These are phyloP conservation scores for Drosophila pegasa DNA, from an alignment of 2,888 invertebrate genomes.

Conservation along the genomic window DNA sequence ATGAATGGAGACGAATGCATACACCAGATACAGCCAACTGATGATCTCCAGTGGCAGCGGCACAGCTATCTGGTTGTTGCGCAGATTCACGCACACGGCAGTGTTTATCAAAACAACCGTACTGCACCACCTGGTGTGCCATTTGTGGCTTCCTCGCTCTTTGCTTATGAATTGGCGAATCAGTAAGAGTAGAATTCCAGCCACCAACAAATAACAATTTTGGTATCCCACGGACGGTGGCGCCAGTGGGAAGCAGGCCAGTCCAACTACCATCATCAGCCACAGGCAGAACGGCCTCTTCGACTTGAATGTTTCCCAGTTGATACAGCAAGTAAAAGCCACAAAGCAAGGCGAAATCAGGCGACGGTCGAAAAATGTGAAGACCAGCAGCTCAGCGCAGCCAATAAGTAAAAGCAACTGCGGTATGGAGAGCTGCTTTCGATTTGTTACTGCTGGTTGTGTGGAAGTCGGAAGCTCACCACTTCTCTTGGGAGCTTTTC, in stretches of 20 bases:
- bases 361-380: conserved; percentile 80
- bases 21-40: conserved; percentile 87
- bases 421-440: conserved; percentile 5
- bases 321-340: conserved; percentile 66
- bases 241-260: conserved; percentile 92
- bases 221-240: conserved; percentile 85
- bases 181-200: conserved; percentile 65
- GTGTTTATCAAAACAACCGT: conserved; percentile 66
- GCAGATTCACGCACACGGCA: conserved; percentile 69
- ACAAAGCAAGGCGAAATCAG: conserved; percentile 79
- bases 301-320: conserved; percentile 52
- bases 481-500: conserved; percentile 14
- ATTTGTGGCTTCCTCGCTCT: conserved; percentile 30
- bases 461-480: conserved; percentile 1
- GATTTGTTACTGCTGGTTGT: not conserved
- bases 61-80: conserved; percentile 85
- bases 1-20: conserved; percentile 60
- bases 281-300: conserved; percentile 82
- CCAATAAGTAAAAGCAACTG: conserved; percentile 79
- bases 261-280: conserved; percentile 85
- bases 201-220: conserved; percentile 67
- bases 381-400: conserved; percentile 79
- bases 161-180: conserved; percentile 55
- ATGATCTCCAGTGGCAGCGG: conserved; percentile 86
- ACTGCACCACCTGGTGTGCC: conserved; percentile 58